A percentile compares a stretch with the other conserved stretches of the same genome.
Conservation (phyloP, 2,888 invertebrate genomes). For the Cephus rjabovi region DNA sequence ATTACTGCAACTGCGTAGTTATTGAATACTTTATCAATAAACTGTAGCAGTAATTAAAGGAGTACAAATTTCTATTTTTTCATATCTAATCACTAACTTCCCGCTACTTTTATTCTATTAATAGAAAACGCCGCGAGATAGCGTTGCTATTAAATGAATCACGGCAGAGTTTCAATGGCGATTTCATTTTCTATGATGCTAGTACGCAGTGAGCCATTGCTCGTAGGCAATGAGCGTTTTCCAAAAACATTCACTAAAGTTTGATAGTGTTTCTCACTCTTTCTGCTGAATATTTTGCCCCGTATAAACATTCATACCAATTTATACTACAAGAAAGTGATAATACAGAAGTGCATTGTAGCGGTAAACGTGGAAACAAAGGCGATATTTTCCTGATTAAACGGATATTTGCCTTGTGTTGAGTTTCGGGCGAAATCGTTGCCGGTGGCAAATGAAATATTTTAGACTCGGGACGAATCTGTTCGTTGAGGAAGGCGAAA, state of each 20-base stretch:
- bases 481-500: neutral
- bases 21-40: neutral
- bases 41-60: neutral
- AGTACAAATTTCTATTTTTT: neutral
- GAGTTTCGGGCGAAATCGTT: neutral
- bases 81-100: neutral
- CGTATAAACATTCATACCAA: neutral
- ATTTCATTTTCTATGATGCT: neutral
- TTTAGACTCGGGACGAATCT: neutral
- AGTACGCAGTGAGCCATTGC: neutral
- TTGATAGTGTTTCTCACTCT: neutral
- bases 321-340: neutral
- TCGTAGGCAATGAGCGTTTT: neutral
- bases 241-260: neutral
- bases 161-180: neutral
- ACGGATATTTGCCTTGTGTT: neutral
- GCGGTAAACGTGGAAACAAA: neutral
- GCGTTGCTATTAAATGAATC: neutral
- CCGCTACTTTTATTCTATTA: neutral
- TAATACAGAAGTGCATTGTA: neutral
- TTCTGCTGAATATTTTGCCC: neutral
- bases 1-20: neutral
- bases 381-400: neutral
- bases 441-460: constrained; percentile 7
- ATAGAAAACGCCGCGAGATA: neutral